phyloP scores from a whole-genome alignment of 2,113 vertebrate species.

The Hiodon alosoides region DNA sequence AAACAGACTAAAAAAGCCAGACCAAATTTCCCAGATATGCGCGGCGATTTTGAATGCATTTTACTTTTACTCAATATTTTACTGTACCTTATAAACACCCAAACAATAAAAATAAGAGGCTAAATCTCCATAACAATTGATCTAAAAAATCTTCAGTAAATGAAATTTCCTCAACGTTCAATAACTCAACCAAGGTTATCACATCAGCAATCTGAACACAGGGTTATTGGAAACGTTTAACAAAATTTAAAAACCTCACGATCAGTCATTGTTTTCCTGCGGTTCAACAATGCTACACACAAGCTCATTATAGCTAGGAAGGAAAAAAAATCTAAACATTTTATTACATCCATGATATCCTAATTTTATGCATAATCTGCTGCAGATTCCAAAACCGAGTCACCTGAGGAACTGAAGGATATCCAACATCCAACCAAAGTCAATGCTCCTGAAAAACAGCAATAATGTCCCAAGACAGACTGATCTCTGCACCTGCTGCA shows the following conservation, averaged over 20 bases:
- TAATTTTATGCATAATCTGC: slow-evolving; percentile 29
- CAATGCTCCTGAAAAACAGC: slow-evolving; percentile 2
- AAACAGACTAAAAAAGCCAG: neutral
- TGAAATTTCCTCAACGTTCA: too few species aligned
- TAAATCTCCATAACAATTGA: neutral
- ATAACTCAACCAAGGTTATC: too few species aligned
- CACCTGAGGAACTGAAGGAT: neutral
- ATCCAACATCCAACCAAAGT: slow-evolving; percentile 5
- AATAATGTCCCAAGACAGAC: slow-evolving; percentile 6
- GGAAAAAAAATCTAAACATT: slow-evolving; percentile 12
- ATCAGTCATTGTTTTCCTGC: slow-evolving; percentile 27
- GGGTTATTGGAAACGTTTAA: neutral
- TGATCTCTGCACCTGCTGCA: neutral
- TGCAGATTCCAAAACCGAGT: neutral
- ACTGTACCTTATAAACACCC: neutral
- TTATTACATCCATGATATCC: slow-evolving; percentile 38
- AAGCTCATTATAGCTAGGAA: neutral
- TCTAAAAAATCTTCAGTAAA: too few species aligned
- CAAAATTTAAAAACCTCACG: slow-evolving; percentile 4
- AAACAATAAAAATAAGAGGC: neutral
- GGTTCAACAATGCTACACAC: slow-evolving; percentile 15
- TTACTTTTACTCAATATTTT: slow-evolving; percentile 7
- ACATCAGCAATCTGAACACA: too few species aligned
- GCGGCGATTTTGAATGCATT: neutral
- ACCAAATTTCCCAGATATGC: slow-evolving; percentile 3